Base-by-base conservation (phyloP, 2,888 invertebrate species). In the Oxycera nigricornis region DNA sequence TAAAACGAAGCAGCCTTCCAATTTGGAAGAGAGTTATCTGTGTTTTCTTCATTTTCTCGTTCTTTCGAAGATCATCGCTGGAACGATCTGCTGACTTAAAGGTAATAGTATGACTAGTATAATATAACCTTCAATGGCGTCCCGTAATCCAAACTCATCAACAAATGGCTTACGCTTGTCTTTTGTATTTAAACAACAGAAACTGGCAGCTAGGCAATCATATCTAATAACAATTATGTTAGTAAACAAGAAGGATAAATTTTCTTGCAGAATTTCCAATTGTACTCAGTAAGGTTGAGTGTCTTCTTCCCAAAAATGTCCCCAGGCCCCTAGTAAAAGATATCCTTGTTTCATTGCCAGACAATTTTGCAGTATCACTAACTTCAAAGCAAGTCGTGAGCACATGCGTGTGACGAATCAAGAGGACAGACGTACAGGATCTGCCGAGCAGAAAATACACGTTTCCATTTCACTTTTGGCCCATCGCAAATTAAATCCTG, bases 371-470 rank as follows among this genome's bases (percentile, higher is more conserved):
- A 28, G 24, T 46, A n/a, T 35, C 50, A 28, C 67, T 26, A 3
- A 31, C 39, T 67, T 52, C 70, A 31, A 55, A 70, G 52, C 52
- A 65, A 70, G 55, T 55, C 52, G 52, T 39, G 65, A 52, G 62
- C 75, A 73, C 73, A 72, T 75, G 75, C 73, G 75, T 75, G 65
- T 75, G 73, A 73, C 75, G 75, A 75, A 75, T 75, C 72, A 46
- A 26, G 30, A 3, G 35, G 70, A 70, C 73, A 75, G 52, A 46
- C 46, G 17, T 46, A 7, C 35, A 11, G 72, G 65, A 70, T 62
- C 31, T 62, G 30, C 70, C 52, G 35, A 70, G 70, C 70, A 35
- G 55, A 52, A 55, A 55, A 70, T 70, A 55, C 55, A 52, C 31
- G 31, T 70, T 55, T 52, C 70, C 52, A 70, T 70, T 52, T 52